Evolutionary conservation across 2,888 invertebrate genomes (phyloP).

Genomic region (Eristalis intricaria): DNA sequence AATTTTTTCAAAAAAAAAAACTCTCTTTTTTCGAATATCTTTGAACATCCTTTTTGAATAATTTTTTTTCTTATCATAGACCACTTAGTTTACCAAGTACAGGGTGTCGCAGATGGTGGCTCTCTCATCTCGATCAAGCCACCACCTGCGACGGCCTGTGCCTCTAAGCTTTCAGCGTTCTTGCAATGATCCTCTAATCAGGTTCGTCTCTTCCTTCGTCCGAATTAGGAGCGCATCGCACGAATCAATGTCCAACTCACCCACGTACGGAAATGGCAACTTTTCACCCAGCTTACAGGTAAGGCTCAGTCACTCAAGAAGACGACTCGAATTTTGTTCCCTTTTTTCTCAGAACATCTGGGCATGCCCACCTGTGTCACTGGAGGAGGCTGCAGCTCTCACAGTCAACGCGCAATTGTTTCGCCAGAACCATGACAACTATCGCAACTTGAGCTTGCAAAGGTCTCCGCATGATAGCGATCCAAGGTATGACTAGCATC

Average conservation of each 20-base stretch:
- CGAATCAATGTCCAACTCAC: slow-evolving; percentile 75
- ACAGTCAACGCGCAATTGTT: slow-evolving; percentile 68
- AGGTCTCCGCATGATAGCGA: slow-evolving; percentile 66
- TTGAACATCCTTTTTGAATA: background rate
- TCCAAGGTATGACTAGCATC: slow-evolving; percentile 41
- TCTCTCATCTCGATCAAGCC: no score
- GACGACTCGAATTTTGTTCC: background rate
- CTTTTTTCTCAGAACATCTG: slow-evolving; percentile 72
- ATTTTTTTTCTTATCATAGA: background rate
- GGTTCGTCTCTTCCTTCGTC: background rate
- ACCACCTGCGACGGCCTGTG: background rate
- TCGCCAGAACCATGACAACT: slow-evolving; percentile 71
- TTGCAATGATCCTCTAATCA: background rate
- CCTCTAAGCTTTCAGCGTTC: background rate
- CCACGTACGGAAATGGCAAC: slow-evolving; percentile 75
- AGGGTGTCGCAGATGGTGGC: background rate
- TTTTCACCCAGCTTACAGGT: slow-evolving; percentile 76
- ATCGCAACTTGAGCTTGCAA: slow-evolving; percentile 65
- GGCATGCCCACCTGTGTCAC: slow-evolving; percentile 73
- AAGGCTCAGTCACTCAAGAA: background rate
- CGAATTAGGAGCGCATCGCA: slow-evolving; percentile 72
- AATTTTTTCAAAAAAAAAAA: background rate
- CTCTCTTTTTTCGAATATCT: background rate
- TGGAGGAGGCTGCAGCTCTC: slow-evolving; percentile 72
- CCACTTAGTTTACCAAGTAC: background rate